These are phyloP conservation scores for Raphicerus campestris DNA, from an alignment of 2,113 vertebrate species.

Conservation along the genomic window DNA sequence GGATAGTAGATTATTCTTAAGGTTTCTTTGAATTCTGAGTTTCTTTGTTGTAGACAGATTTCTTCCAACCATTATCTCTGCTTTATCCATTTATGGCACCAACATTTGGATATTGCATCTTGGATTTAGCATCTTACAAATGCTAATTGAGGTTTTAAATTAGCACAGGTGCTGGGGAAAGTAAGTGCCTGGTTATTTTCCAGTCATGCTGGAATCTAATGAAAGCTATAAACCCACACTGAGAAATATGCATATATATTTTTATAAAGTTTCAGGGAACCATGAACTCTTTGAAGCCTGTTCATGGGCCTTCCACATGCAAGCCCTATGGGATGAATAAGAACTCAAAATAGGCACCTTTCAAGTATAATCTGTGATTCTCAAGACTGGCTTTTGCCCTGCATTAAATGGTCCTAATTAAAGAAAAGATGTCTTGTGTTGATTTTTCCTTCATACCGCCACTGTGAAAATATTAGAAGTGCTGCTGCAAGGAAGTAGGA, in stretches of 20 bases:
- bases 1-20: neutral
- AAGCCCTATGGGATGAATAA: neutral
- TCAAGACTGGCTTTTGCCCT: neutral
- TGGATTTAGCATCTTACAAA: conserved; percentile 33
- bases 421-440: neutral
- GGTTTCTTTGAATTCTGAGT: neutral
- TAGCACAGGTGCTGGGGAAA: conserved; percentile 12
- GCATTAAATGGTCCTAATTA: conserved; percentile 29
- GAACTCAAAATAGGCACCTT: neutral
- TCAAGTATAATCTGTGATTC: neutral
- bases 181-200: conserved; percentile 47
- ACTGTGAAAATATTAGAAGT: neutral
- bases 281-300: neutral
- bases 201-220: conserved; percentile 25
- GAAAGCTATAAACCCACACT: conserved; percentile 24
- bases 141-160: conserved; percentile 54
- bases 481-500: neutral
- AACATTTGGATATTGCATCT: conserved; percentile 5
- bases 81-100: neutral
- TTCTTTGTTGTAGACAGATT: neutral
- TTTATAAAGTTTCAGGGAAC: conserved; percentile 22
- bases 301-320: neutral
- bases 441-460: neutral
- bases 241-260: conserved; percentile 46
- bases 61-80: neutral